Base-by-base conservation (phyloP, 2,797 vertebrate species). In the Mus caroli region DNA sequence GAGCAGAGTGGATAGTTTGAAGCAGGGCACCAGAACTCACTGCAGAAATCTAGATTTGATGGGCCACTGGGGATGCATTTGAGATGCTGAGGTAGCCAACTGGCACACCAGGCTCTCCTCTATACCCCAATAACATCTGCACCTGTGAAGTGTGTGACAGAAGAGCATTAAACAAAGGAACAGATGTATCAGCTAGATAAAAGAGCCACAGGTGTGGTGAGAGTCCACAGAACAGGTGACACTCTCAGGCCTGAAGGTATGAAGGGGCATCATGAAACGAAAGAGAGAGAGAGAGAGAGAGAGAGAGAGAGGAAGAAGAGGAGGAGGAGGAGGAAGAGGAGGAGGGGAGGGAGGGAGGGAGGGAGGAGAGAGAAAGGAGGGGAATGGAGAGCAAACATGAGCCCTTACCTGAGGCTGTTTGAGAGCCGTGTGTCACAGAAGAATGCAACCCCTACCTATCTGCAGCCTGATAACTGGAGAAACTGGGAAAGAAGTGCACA, bases 261-360 rank as follows among this genome's bases (percentile, higher is more conserved):
- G 54, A 37, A 60, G 34, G n/a, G 31, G 3, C n/a, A 3, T 31
- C 2, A 0, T 19, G 64, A 82, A 37, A 2, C 40, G 15, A 7
- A 10, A 56, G 37, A 60, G 58, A 31, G 56, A 50, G 50, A 50
- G 50, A 50, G 50, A 50, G 50, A 50, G 50, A 50, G 50, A 50
- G 14, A 54, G 52, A 14, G 54, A 17, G 54, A 17, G 54, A 54
- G 46, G 46, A 46, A 7, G 46, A 46, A 4, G 43, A 43, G 43
- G 43, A 43, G 43, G 43, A 43, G 3, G 46, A 46, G 46, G 46
- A 54, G 52, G 52, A 54, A 14, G 52, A 54, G 52, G 52, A 3
- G 12, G 2, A 2, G 14, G 46, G 46, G 6, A 46, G 46, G 46
- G 6, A 46, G 46, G 46, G 8, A 46, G 46, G 46, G 8, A 46